phyloP scores from a whole-genome alignment of 2,797 vertebrate species.

The Acanthurus leucopareius region DNA sequence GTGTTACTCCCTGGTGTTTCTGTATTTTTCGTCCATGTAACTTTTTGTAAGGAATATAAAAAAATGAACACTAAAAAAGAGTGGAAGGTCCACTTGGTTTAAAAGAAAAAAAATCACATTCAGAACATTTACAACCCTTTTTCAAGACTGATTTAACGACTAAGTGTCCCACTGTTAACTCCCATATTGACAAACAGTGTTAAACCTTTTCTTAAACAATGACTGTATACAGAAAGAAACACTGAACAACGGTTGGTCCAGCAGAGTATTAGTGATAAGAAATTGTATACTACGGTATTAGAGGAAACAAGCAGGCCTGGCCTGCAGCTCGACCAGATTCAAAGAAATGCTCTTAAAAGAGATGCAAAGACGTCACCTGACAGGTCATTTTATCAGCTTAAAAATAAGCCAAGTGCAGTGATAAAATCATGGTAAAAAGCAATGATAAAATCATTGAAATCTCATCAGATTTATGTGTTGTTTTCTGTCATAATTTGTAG shows the following conservation, averaged over 20 bases:
- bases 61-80: conserved; percentile 38
- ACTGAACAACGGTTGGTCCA: conserved; percentile 13
- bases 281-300: conserved; percentile 17
- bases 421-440: not conserved
- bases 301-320: not conserved
- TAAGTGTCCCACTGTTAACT: conserved; percentile 27
- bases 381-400: not conserved
- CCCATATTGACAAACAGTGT: conserved; percentile 38
- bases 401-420: conserved; percentile 12
- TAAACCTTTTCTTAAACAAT: conserved; percentile 29
- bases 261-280: conserved; percentile 6
- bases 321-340: conserved; percentile 25
- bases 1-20: conserved; percentile 59
- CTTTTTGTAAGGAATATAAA: conserved; percentile 42
- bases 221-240: conserved; percentile 27
- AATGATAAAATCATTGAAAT: conserved; percentile 5
- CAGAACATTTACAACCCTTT: conserved; percentile 29
- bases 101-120: not conserved
- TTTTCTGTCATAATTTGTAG: conserved; percentile 2
- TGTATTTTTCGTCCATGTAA: conserved; percentile 31
- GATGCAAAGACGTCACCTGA: not conserved
- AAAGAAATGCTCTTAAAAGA: conserved; percentile 21
- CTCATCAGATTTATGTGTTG: not conserved
- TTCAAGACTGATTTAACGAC: conserved; percentile 18
- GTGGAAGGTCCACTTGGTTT: conserved; percentile 22